Evolutionary conservation across 2,113 vertebrate species (phyloP), one percentile per base, ranked within the genome.

Genomic region (Sinocyclocheilus anophthalmus): DNA sequence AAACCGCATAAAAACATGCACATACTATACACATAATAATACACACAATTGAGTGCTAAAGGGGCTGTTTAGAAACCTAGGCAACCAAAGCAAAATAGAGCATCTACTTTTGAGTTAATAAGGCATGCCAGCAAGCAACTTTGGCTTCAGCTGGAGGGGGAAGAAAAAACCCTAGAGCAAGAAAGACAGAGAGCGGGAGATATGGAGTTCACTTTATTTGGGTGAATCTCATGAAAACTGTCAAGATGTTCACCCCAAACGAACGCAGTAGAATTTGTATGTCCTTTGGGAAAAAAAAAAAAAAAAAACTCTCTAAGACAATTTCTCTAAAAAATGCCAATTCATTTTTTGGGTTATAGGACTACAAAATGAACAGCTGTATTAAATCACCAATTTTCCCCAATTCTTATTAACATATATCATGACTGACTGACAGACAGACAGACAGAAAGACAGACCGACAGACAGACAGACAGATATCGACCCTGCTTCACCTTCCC

Each of bases 1-100:
- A 73, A 80, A 78, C 65, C 22, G 39, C 63, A 70, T 42, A 81
- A 59, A 81, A 55, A 70, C 53, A 85, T 42, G 77, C 65, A 85
- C 37, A 48, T 39, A 37, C 70, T 55, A 85, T 79, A 81, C 16
- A 72, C 67, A 73, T 80, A 81, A 76, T 70, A 81, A 76, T 70
- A 81, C 42, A 78, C 78, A 75, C 78, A 65, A 81, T 82, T 65
- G 85, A 73, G 78, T 33, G 78, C 85, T 86, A 75, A 86, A 63
- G 78, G 67, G 55, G 70, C 77, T 86, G 84, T 81, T 81, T 48
- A 86, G 61, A 65, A 85, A 55, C 61, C 30, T 76, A 79, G 63
- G 69, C 65, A 81, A 81, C 11, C 85, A 53, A 61, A 86, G 77
- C 67, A n/a, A n/a, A n/a, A n/a, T n/a, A n/a, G n/a, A n/a, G n/a